Percentiles rank a stretch among this genome's conserved stretches.
Conservation (phyloP, 2,888 invertebrate species). For the Resseliella maxima region DNA sequence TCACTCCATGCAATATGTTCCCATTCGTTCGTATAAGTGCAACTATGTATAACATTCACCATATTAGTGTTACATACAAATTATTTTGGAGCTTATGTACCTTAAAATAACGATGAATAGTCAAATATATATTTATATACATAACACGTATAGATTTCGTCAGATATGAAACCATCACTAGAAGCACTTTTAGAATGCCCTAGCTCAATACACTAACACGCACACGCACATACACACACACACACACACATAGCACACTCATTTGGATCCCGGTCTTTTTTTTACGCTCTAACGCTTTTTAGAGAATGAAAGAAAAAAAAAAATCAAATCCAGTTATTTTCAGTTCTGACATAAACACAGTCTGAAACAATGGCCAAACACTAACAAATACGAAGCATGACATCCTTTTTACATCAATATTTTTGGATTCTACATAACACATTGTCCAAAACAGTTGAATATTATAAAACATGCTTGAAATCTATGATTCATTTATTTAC, state of each 20-base stretch:
- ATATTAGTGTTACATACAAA: not conserved
- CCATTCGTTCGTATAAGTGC: not conserved
- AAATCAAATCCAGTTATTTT: not conserved
- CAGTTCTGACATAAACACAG: not conserved
- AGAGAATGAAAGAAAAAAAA: no score
- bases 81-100: slow-evolving; percentile 47
- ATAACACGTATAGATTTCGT: not conserved
- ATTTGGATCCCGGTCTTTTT: not conserved
- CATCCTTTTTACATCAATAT: not conserved
- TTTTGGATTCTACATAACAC: no score
- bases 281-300: not conserved
- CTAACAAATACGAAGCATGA: not conserved
- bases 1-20: not conserved
- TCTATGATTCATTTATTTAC: no score
- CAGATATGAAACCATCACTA: slow-evolving; percentile 11
- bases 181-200: slow-evolving; percentile 13
- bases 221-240: no score
- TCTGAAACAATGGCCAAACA: not conserved
- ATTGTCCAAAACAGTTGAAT: no score
- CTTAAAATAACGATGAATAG: slow-evolving; percentile 18
- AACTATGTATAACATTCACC: not conserved
- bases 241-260: no score
- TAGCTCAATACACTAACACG: not conserved
- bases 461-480: no score
- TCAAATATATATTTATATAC: slow-evolving; percentile 7